Evolutionary conservation across 2,113 vertebrate species (phyloP), one percentile per base, ranked within the genome.

Genomic region (Blennius ocellaris): DNA sequence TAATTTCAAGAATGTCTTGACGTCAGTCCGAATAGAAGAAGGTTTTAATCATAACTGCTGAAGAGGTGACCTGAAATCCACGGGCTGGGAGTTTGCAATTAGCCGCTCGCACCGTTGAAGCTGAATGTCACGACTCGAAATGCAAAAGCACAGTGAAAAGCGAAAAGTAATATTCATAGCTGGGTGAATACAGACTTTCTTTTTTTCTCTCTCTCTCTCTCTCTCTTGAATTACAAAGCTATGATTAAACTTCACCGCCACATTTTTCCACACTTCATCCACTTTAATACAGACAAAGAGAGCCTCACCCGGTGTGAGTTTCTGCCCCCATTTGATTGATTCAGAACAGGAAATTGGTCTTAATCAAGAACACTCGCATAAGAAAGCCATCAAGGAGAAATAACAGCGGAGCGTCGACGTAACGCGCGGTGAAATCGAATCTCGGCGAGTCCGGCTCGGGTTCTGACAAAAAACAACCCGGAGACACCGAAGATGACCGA

Each of bases 1-100:
- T 89, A 78, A 85, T 83, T 86, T 87, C 15, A 84, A 82, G 69
- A 84, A 81, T 82, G 82, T 44, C 57, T 70, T 82, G 82, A 87
- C 74, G 77, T 86, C 81, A 87, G 55, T 14, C 44, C 48, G 54
- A 82, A 67, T 73, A 73, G 16, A 52, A 84, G 62, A 73, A 48
- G 73, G 59, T 78, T 90, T 90, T 72, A 82, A 82, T 87, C 82
- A 62, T 62, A 61, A 73, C 66, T 55, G 11, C 37, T 68, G 6
- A 71, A 60, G 70, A 75, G 54, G 36, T 68, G 64, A 77, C 67
- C 57, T 51, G 40, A 73, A 67, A 80, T 38, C 58, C 51, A 73
- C 63, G 54, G 53, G 51, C 43, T 68, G 43, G 51, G 57, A 7
- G 71, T 55, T 69, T 58, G 45, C 57, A 75, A 73, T 64, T 12